These are phyloP conservation scores for Tuta absoluta DNA, from an alignment of 2,888 invertebrate species.

Conservation along the genomic window DNA sequence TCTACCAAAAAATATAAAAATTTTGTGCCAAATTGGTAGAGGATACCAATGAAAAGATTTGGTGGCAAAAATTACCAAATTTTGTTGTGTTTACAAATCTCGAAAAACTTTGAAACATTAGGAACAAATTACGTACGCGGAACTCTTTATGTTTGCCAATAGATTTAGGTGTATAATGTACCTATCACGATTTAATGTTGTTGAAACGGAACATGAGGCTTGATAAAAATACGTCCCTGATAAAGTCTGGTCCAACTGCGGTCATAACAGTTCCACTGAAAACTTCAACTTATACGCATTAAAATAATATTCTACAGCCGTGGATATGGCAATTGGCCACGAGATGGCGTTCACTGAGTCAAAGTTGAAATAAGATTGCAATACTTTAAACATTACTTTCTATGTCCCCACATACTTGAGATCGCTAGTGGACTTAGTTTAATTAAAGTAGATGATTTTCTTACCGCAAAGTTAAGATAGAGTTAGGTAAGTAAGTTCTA, in stretches of 20 bases:
- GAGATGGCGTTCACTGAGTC: slow-evolving; percentile 56
- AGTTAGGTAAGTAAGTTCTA: too few relatives aligned
- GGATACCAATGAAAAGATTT: too few relatives aligned
- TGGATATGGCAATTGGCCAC: slow-evolving; percentile 66
- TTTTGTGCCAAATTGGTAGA: too few relatives aligned
- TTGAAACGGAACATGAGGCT: too few relatives aligned
- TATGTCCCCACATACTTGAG: slow-evolving; percentile 38
- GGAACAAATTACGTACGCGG: too few relatives aligned
- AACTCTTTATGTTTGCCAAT: too few relatives aligned
- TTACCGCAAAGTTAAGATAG: not conserved
- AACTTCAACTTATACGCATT: slow-evolving; percentile 60
- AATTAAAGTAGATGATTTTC: slow-evolving; percentile 8
- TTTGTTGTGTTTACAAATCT: too few relatives aligned
- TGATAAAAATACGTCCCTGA: not conserved
- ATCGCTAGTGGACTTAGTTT: slow-evolving; percentile 32
- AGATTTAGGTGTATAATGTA: too few relatives aligned
- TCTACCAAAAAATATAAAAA: too few relatives aligned
- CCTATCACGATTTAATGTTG: too few relatives aligned
- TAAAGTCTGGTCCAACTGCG: slow-evolving; percentile 51
- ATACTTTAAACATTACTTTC: slow-evolving; percentile 57
- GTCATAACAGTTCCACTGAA: slow-evolving; percentile 61
- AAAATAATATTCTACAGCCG: slow-evolving; percentile 59
- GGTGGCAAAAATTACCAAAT: too few relatives aligned
- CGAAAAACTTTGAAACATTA: too few relatives aligned
- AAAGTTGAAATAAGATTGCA: slow-evolving; percentile 66